Evolutionary conservation across 2,888 invertebrate genomes (phyloP).

Genomic region (Oligia latruncula): DNA sequence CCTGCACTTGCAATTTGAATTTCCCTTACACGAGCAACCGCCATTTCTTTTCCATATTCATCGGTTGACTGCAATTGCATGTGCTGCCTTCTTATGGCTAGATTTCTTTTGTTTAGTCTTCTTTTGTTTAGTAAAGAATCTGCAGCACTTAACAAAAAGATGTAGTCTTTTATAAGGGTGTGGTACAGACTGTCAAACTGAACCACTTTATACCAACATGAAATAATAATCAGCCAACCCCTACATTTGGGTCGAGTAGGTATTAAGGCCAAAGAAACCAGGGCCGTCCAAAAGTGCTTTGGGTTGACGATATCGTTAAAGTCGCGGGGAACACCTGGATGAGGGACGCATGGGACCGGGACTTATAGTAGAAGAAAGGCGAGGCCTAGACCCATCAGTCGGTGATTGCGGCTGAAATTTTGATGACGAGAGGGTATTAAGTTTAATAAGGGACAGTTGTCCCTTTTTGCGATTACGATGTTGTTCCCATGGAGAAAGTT

Average conservation of each 20-base stretch:
- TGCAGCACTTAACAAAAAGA: background rate
- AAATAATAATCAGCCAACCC: background rate
- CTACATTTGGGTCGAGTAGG: background rate
- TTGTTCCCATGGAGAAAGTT: background rate
- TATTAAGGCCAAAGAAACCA: background rate
- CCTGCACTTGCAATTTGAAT: slow-evolving; percentile 80
- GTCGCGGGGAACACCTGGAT: background rate
- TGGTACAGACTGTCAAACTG: background rate
- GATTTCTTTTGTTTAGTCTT: slow-evolving; percentile 24
- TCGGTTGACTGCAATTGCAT: slow-evolving; percentile 66
- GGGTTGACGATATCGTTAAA: background rate
- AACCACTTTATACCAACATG: background rate
- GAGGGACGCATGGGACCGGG: background rate
- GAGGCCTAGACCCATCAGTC: background rate
- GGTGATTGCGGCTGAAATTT: background rate
- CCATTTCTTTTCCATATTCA: slow-evolving; percentile 79
- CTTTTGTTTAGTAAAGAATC: background rate
- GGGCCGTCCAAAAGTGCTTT: background rate
- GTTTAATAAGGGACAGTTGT: background rate
- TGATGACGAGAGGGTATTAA: too few species aligned
- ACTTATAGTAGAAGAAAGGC: background rate
- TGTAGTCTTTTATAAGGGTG: background rate
- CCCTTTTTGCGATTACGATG: background rate
- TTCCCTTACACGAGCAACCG: slow-evolving; percentile 72
- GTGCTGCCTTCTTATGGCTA: slow-evolving; percentile 41